Percentiles rank a stretch among this genome's conserved stretches.
phyloP scores from a whole-genome alignment of 2,113 vertebrate species.

The Fulica atra region DNA sequence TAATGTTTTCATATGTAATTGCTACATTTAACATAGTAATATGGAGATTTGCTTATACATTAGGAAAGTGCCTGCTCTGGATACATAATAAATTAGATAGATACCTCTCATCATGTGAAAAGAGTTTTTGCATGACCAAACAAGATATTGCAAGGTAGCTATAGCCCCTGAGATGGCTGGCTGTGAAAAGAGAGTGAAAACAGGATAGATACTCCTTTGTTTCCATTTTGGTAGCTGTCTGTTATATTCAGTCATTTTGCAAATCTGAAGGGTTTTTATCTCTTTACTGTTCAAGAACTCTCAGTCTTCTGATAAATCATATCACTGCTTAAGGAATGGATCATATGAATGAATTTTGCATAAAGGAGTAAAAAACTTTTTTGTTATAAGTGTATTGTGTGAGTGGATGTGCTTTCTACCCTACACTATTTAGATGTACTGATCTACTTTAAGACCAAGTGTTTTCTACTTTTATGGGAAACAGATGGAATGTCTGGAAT shows the following conservation, averaged over 20 bases:
- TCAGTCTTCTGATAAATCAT: neutral
- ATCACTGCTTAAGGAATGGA: neutral
- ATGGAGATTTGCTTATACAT: neutral
- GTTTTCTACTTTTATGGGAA: conserved; percentile 70
- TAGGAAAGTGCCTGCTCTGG: neutral
- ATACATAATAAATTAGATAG: neutral
- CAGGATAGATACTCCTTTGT: neutral
- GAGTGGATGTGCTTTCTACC: neutral
- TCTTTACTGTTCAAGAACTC: neutral
- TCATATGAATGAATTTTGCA: neutral
- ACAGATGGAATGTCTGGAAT: conserved; percentile 76
- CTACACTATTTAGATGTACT: neutral
- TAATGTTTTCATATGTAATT: neutral
- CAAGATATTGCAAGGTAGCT: neutral
- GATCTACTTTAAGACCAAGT: conserved; percentile 49
- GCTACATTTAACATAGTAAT: neutral
- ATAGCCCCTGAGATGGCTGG: neutral
- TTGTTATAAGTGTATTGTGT: neutral
- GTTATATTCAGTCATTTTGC: neutral
- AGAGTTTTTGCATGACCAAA: neutral
- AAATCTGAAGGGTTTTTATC: neutral
- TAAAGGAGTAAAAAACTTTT: neutral
- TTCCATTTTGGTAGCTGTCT: neutral
- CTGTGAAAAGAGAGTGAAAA: neutral
- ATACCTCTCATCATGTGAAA: neutral